Evolutionary conservation across 2,797 vertebrate species (phyloP), one percentile per base, ranked within the genome.

Genomic region (Helicolenus hilgendorfi): DNA sequence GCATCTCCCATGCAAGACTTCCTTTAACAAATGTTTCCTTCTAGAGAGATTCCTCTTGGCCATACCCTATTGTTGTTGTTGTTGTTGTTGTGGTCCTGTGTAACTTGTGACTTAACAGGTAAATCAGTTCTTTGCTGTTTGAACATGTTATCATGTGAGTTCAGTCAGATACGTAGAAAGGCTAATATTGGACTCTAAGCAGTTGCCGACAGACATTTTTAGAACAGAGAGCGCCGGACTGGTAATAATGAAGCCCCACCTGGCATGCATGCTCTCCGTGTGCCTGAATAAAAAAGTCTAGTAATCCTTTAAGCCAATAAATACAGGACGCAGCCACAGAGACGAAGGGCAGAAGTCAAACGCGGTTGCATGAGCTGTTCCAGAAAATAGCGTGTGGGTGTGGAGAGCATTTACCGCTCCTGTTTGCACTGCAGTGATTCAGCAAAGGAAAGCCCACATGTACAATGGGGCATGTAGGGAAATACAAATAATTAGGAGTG

Each of bases 261-360:
- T 94, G 89, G 89, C 87, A 79, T 72, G 60, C 77, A 84, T 80
- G 24, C 79, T 69, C 26, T 68, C 26, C 65, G 76, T 92, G 83
- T 84, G 67, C 72, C 87, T 36, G 81, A 86, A 92, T 90, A 94
- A 91, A 94, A 94, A 86, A 63, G 89, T 79, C 85, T 18, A 14
- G 70, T 95, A 95, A 97, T 94, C 95, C 90, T 88, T 94, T 96
- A 97, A 97, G 93, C 95, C 95, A 94, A 94, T 96, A 94, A 93
- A 94, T 89, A 36, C 89, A 81, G 93, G 87, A 84, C 63, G 38
- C 58, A 84, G 78, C 92, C 89, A 84, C 63, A 80, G 55, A 75
- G 87, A 67, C 20, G 55, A 89, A 92, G 92, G 87, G 65, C 89
- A 93, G 67, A 81, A 95, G 86, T 89, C 89, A 87, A 82, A 81